Evolutionary conservation across 2,113 vertebrate genomes (phyloP), one percentile per base, ranked within the genome.

Genomic region (Sander vitreus): DNA sequence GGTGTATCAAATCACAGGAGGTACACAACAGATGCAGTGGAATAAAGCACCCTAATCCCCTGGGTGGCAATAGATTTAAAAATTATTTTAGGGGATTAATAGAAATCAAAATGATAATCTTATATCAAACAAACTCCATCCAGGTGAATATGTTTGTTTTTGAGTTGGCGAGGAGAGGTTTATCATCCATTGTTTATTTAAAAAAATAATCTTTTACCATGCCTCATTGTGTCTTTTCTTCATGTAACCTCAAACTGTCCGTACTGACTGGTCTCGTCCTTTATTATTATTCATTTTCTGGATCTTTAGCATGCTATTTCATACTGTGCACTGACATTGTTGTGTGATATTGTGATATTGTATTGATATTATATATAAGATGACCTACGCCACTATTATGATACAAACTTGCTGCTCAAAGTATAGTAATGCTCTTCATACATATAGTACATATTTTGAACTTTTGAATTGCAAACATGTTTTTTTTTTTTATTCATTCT

Each of bases 31-130:
- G 67, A 83, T 73, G 73, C 19, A 59, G 62, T 25, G 53, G 55
- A 62, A 69, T 81, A 87, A 86, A 65, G 45, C 55, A 67, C 13
- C 57, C 45, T 91, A 92, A 91, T 91, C 88, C 84, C 73, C 54
- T 68, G 43, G 57, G 27, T 79, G 77, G n/a, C 64, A 80, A 85
- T 51, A 54, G 25, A 85, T 80, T 78, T 65, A 58, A 72, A 30
- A 84, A 76, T 71, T 83, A 72, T 81, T 84, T 73, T 70, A 30
- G 62, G 76, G 76, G 73, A 88, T 87, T 87, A 78, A 71, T 70
- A 70, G 47, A 64, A 55, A 83, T 75, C 67, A 60, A 84, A 87
- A 85, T 76, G 69, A 39, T 75, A 74, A 81, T 83, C 57, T 76
- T 13, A 27, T 50, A 73, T 74, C 19, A 60, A 55, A 21, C 36